Conservation (phyloP, 1,140 invertebrate species). For the Rhagoletis zephyria region DNA sequence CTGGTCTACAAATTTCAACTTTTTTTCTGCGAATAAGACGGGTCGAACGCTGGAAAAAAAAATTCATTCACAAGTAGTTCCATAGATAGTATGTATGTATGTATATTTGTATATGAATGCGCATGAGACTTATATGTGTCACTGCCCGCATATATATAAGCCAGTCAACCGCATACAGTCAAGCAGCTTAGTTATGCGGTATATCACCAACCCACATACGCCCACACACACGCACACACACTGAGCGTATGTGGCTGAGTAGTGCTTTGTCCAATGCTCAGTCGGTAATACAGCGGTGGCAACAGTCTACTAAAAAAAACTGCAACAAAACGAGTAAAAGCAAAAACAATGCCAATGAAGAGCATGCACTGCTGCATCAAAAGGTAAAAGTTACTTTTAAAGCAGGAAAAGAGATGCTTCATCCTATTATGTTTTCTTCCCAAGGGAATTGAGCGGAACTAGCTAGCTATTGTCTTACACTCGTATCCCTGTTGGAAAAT, state of each 20-base stretch:
- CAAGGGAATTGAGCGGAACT: neutral
- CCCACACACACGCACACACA: too few species aligned
- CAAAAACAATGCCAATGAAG: neutral
- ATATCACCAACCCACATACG: slow-evolving; percentile 38
- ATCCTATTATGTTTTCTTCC: neutral
- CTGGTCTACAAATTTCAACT: too few species aligned
- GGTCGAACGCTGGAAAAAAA: too few species aligned
- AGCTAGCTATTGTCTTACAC: too few species aligned
- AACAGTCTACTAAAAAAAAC: slow-evolving; percentile 2
- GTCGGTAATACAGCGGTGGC: neutral
- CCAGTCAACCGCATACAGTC: slow-evolving; percentile 33
- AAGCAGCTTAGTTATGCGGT: slow-evolving; percentile 39
- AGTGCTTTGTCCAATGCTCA: neutral
- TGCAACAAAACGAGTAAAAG: slow-evolving; percentile 9
- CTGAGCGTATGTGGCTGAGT: neutral
- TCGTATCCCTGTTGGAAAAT: too few species aligned
- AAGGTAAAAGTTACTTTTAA: slow-evolving; percentile 13
- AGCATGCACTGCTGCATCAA: neutral
- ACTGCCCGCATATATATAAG: neutral
- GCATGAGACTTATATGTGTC: neutral
- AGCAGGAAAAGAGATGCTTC: neutral
- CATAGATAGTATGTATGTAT: too few species aligned
- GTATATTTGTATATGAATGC: too few species aligned
- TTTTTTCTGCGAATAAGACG: too few species aligned
- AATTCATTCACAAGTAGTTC: too few species aligned